Base-by-base conservation (phyloP, 2,113 vertebrate genomes). In the Recurvirostra avosetta region DNA sequence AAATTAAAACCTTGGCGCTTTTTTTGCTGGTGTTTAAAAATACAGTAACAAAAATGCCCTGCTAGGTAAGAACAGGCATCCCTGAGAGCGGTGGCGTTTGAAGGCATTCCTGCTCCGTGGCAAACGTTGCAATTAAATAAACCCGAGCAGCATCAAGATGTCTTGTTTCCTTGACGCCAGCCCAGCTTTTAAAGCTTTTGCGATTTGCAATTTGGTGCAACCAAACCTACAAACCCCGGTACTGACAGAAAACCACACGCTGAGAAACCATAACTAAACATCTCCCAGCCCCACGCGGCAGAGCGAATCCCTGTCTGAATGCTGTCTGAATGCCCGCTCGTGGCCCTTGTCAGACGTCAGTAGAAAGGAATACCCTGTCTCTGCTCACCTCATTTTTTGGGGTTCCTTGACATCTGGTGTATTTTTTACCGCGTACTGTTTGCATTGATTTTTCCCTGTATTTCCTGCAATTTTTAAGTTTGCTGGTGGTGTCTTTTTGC, bases 11-110 rank as follows among this genome's bases (percentile, higher is more conserved):
- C 36, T 41, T 7, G 16, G 3, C 7, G 11, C 15, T 23, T 49
- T 65, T 36, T 36, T 56, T 34, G 17, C 17, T 53, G 49, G 29
- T 26, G 34, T 30, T 89, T 81, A 41, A 34, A 52, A 43, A 43
- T 11, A 5, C 32, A 1, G 30, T 38, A 25, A 38, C 40, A 8
- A 23, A 32, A 82, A 65, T 3, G 18, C 21, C 22, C 38, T 26
- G 25, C 50, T 58, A 6, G 17, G 68, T 55, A 20, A 32, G 73
- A 49, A 4, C 16, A 52, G 72, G 40, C 49, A 9, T 38, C n/a
- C 15, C 1, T 22, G 6, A 2, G 58, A 11, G 52, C 21, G 32
- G 49, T 0, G 2, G 29, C 2, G 1, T 47, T 50, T 20, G 47
- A 20, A 32, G 43, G 41, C 0, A 1, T 66, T 88, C 27, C 52